Evolutionary conservation across 2,113 vertebrate genomes (phyloP), one percentile per base, ranked within the genome.

Genomic region (Takifugu flavidus): DNA sequence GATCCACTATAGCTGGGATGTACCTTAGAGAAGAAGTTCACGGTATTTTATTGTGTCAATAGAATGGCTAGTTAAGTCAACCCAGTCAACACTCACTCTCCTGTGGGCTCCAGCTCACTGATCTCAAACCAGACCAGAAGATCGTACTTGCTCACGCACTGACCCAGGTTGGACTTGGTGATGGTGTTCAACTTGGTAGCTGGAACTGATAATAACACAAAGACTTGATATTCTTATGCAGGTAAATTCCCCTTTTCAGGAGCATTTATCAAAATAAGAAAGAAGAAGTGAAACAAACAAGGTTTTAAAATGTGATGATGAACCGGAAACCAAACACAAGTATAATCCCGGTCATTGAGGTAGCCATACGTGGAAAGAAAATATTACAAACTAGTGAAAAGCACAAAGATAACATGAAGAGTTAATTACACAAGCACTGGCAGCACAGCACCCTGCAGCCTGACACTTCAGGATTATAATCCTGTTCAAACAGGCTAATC

Each of bases 111-210:
- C 89, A 99, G 84, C 63, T 99, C 96, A 13, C 96, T 98, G 91
- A 99, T 99, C 90, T 99, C 97, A 86, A 99, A 98, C 97, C 97
- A 99, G 46, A 97, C 95, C 44, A 99, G 91, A 53, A 99, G 94
- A 74, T 98, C 97, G 0, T 98, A 98, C 72, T 98, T 98, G 94
- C 94, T 98, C 89, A 98, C 91, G 15, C 96, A 98, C 82, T 98
- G 97, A 64, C 97, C 95, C 79, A 97, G 83, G 89, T 90, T 98
- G 58, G 93, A 93, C 85, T 98, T 98, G 86, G 91, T 96, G 90
- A 98, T 85, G n/a, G 95, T 93, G 72, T 98, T 98, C 70, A 98
- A 82, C 74, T 98, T 98, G 59, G 96, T 98, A 64, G 97, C 96
- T 84, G 97, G 92, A 77, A 99, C 96, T 97, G 84, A 54, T 7